Conservation (phyloP, 2,888 invertebrate genomes). For the Drosophila paramelanica region DNA sequence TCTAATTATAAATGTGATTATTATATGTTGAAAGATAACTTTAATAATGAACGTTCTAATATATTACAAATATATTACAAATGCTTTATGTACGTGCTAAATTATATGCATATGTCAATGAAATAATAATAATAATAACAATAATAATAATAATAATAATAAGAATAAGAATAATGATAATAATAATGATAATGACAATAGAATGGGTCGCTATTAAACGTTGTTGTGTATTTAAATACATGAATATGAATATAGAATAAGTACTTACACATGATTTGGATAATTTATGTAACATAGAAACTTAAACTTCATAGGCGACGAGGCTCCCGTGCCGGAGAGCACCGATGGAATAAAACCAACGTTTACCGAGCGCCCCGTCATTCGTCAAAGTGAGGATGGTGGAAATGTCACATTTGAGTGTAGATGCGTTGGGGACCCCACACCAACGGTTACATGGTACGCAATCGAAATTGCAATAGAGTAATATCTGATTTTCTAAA, state of each 20-base stretch:
- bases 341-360: constrained; percentile 96
- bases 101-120: neutral
- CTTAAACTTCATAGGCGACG: constrained; percentile 90
- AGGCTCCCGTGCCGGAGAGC: constrained; percentile 94
- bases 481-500: neutral
- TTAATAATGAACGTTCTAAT: neutral
- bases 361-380: constrained; percentile 98
- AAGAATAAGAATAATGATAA: neutral
- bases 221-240: neutral
- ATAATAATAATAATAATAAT: neutral
- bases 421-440: constrained; percentile 98
- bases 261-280: constrained; percentile 25
- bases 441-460: constrained; percentile 97
- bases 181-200: too few relatives aligned
- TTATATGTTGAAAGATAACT: neutral
- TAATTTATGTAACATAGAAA: constrained; percentile 74
- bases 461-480: constrained; percentile 28
- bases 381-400: constrained; percentile 98
- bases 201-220: neutral
- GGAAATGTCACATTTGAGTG: constrained; percentile 98
- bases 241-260: neutral
- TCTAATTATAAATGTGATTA: neutral
- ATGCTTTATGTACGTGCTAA: neutral
- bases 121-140: neutral
- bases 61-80: neutral